Evolutionary conservation across 2,797 vertebrate species (phyloP).

Genomic region (Morelia viridis): DNA sequence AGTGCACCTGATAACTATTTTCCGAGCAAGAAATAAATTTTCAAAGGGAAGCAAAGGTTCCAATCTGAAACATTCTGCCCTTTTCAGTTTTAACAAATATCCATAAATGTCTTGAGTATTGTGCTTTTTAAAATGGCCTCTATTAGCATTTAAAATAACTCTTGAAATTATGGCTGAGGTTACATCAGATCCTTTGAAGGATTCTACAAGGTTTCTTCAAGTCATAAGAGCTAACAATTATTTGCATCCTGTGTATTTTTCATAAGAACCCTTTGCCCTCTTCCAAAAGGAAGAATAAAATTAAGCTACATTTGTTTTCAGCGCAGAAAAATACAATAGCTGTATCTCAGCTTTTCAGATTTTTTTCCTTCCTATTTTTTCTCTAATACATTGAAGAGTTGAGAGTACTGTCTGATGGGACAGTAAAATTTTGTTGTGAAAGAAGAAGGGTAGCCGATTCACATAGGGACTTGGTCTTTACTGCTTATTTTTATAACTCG

Average conservation of each 20-base stretch:
- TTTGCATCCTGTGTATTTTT: neutral
- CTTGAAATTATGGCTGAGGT: slow-evolving; percentile 14
- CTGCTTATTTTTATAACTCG: no score
- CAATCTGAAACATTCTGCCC: slow-evolving; percentile 23
- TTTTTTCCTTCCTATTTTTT: neutral
- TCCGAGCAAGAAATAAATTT: slow-evolving; percentile 25
- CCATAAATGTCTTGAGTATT: slow-evolving; percentile 2
- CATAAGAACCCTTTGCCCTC: neutral
- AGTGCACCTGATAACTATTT: slow-evolving; percentile 24
- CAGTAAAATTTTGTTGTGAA: neutral
- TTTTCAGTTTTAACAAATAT: neutral
- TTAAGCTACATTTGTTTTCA: neutral
- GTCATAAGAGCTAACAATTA: neutral
- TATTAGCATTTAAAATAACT: slow-evolving; percentile 17
- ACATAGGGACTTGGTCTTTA: neutral
- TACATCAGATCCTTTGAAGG: slow-evolving; percentile 20
- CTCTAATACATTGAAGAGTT: neutral
- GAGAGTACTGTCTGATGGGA: neutral
- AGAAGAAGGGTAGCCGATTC: neutral
- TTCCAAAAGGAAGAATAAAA: neutral
- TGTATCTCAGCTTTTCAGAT: neutral
- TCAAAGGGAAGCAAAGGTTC: slow-evolving; percentile 47
- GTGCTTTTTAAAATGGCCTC: slow-evolving; percentile 26
- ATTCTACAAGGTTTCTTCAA: neutral
- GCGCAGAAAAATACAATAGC: neutral